Conservation (phyloP, 2,797 vertebrate species). For the Lagocephalus sceleratus region DNA sequence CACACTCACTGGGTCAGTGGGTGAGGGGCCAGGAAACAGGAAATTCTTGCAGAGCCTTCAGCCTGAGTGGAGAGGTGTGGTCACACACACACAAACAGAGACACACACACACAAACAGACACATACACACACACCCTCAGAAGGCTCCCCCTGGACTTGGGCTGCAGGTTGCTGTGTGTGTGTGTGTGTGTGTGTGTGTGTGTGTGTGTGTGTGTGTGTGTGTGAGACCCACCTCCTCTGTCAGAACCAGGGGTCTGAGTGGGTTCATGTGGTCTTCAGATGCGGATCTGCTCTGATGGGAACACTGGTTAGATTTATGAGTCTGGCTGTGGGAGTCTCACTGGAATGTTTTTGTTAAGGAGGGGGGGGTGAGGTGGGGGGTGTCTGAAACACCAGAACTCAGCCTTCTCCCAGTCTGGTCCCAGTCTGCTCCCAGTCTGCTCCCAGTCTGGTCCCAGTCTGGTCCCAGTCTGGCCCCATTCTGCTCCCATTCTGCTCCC, state of each 20-base stretch:
- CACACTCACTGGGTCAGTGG: constrained; percentile 11
- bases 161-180: too few species aligned
- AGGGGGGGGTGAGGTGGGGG: not conserved
- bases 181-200: too few species aligned
- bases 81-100: constrained; percentile 17
- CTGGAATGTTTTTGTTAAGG: constrained; percentile 63
- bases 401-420: too few species aligned
- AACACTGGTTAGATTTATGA: constrained; percentile 57
- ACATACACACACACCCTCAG: constrained; percentile 5
- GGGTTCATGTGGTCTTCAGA: not conserved
- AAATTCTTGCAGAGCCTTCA: constrained; percentile 42
- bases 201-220: too few species aligned
- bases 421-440: too few species aligned
- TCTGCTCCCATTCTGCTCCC: too few species aligned
- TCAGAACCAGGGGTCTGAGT: too few species aligned
- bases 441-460: too few species aligned
- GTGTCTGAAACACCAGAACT: not conserved
- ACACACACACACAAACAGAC: constrained; percentile 18
- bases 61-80: constrained; percentile 26
- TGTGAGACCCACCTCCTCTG: too few species aligned
- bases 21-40: constrained; percentile 45
- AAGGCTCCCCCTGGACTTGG: too few species aligned
- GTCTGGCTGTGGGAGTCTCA: constrained; percentile 48
- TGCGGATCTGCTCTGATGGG: constrained; percentile 18
- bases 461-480: too few species aligned